Conservation (phyloP, 2,113 vertebrate genomes). For the Falco punctatus region DNA sequence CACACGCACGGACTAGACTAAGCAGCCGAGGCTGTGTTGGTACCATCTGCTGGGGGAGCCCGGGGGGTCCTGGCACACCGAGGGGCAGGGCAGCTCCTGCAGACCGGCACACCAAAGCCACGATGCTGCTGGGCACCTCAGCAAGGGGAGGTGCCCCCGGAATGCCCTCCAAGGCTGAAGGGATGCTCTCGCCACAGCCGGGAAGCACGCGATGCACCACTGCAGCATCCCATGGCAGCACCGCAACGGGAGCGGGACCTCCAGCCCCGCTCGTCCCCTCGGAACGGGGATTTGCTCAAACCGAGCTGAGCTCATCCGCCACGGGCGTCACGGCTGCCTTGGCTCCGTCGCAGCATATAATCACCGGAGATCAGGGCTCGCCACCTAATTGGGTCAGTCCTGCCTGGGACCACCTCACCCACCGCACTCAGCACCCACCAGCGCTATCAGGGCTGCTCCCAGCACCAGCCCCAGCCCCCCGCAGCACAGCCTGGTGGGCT, state of each 20-base stretch:
- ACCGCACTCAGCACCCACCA: not conserved
- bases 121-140: not conserved
- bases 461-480: fast-evolving
- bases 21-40: fast-evolving
- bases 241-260: not conserved
- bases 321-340: fast-evolving
- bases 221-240: not conserved
- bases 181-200: fast-evolving
- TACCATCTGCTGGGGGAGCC: not conserved
- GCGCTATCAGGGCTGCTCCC: not conserved
- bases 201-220: not conserved
- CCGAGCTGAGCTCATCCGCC: not conserved
- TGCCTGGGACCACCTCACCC: not conserved
- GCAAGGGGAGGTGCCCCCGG: not conserved
- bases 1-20: not conserved
- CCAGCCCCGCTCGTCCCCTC: fast-evolving
- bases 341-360: not conserved
- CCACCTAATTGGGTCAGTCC: not conserved
- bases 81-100: not conserved
- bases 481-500: fast-evolving
- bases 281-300: not conserved
- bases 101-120: fast-evolving
- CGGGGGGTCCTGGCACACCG: fast-evolving
- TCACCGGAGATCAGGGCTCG: not conserved
- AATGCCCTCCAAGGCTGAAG: not conserved